A percentile compares a stretch with the other conserved stretches of the same genome.
Evolutionary conservation across 2,888 invertebrate species (phyloP).

Genomic region (Parnassius apollo): DNA sequence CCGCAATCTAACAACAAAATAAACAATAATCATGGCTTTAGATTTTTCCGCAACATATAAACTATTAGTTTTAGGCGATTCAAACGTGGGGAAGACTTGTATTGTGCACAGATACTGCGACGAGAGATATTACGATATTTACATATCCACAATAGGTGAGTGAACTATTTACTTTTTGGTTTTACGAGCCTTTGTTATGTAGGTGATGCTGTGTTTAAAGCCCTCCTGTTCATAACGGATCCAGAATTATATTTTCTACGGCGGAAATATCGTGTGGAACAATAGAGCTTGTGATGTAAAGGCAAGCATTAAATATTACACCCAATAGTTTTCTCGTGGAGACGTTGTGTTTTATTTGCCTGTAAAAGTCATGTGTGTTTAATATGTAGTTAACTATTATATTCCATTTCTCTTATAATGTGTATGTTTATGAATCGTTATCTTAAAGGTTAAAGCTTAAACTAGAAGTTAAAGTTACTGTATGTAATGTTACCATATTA

Average conservation of each 20-base stretch:
- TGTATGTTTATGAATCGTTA: too few species aligned
- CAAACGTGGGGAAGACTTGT: slow-evolving; percentile 94
- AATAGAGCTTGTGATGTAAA: slow-evolving; percentile 40
- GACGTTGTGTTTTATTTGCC: slow-evolving; percentile 19
- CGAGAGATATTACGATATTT: slow-evolving; percentile 94
- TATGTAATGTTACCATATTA: too few species aligned
- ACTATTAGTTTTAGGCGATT: slow-evolving; percentile 92
- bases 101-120: slow-evolving; percentile 94
- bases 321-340: slow-evolving; percentile 22
- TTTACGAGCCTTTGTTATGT: slow-evolving; percentile 66
- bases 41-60: slow-evolving; percentile 94
- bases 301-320: slow-evolving; percentile 24
- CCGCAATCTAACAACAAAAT: slow-evolving; percentile 65
- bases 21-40: slow-evolving; percentile 86
- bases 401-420: slow-evolving; percentile 7
- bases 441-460: too few species aligned
- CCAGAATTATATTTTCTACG: slow-evolving; percentile 48
- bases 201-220: slow-evolving; percentile 57
- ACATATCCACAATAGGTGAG: slow-evolving; percentile 95
- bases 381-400: slow-evolving; percentile 20
- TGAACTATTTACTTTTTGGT: slow-evolving; percentile 57
- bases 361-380: slow-evolving; percentile 15
- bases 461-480: too few species aligned
- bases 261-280: slow-evolving; percentile 48
- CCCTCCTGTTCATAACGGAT: slow-evolving; percentile 48